phyloP scores from a whole-genome alignment of 1,140 invertebrate genomes.

The Conus betulinus region DNA sequence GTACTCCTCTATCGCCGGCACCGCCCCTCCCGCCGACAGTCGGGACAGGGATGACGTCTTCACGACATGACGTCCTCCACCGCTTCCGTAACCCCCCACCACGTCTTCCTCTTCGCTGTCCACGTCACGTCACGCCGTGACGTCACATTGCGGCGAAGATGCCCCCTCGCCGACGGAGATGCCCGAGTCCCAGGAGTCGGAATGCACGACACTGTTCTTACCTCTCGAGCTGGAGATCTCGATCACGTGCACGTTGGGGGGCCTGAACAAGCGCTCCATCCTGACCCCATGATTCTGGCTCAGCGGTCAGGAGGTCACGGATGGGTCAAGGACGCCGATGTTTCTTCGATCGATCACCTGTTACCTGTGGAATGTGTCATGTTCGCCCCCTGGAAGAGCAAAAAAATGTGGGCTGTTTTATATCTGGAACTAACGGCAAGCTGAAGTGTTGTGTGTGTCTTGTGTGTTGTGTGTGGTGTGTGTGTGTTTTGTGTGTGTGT shows the following conservation, averaged over 20 bases:
- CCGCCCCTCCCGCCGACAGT: neutral
- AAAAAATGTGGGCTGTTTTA: too few species aligned
- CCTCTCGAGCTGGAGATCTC: neutral
- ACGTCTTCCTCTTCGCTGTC: neutral
- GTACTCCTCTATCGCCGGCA: neutral
- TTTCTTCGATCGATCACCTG: too few species aligned
- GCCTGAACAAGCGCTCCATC: constrained; percentile 31
- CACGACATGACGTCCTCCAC: neutral
- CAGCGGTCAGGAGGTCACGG: too few species aligned
- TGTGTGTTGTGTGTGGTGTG: too few species aligned
- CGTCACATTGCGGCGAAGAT: neutral
- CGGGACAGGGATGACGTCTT: neutral
- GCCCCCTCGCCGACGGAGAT: constrained; percentile 25
- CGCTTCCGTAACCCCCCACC: neutral
- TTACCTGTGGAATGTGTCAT: too few species aligned
- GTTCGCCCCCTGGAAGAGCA: too few species aligned
- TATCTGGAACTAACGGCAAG: too few species aligned
- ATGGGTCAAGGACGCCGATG: too few species aligned
- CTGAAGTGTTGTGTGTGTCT: too few species aligned
- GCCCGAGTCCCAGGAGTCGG: constrained; percentile 31
- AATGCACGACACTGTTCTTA: neutral
- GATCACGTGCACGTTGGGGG: constrained; percentile 11
- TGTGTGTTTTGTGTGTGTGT: too few species aligned
- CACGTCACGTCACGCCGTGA: neutral
- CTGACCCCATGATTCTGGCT: constrained; percentile 30